Evolutionary conservation across 2,113 vertebrate species (phyloP).

Genomic region (Tupaia chinensis): DNA sequence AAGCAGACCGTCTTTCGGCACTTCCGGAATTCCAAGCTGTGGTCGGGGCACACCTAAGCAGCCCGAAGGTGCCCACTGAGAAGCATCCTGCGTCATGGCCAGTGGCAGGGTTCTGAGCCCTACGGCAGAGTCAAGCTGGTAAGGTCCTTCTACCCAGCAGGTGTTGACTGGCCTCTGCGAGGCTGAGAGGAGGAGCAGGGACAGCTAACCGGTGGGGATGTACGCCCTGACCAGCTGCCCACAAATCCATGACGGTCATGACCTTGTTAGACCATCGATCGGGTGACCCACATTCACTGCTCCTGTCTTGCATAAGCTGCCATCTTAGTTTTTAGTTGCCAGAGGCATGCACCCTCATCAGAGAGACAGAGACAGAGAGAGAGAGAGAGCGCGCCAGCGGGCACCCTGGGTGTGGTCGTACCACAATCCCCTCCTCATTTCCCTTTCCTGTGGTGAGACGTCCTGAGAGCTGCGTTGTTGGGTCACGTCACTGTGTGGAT

Average conservation of each 20-base stretch:
- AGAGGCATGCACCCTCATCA: not conserved
- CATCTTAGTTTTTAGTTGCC: not conserved
- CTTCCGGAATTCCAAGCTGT: not conserved
- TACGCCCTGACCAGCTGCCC: constrained; percentile 71
- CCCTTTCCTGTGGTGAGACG: too few relatives aligned
- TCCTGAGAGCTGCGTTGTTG: too few relatives aligned
- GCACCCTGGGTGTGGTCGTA: too few relatives aligned
- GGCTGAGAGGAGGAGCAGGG: constrained; percentile 72
- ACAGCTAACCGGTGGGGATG: constrained; percentile 64
- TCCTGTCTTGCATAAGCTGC: constrained; percentile 34
- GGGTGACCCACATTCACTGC: not conserved
- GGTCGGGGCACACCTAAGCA: constrained; percentile 34
- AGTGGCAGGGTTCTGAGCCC: constrained; percentile 42
- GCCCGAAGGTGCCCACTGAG: constrained; percentile 48
- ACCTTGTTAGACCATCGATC: constrained; percentile 53
- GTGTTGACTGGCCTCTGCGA: constrained; percentile 67
- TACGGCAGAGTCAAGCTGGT: constrained; percentile 65
- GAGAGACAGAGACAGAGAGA: too few relatives aligned
- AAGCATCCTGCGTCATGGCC: constrained; percentile 39
- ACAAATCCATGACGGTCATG: constrained; percentile 78
- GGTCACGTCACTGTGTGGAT: too few relatives aligned
- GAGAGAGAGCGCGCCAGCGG: too few relatives aligned
- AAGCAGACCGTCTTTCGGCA: not conserved
- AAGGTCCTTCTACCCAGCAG: constrained; percentile 65
- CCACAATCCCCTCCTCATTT: too few relatives aligned